Conservation (phyloP, 2,113 vertebrate genomes). For the Arizona elegans region DNA sequence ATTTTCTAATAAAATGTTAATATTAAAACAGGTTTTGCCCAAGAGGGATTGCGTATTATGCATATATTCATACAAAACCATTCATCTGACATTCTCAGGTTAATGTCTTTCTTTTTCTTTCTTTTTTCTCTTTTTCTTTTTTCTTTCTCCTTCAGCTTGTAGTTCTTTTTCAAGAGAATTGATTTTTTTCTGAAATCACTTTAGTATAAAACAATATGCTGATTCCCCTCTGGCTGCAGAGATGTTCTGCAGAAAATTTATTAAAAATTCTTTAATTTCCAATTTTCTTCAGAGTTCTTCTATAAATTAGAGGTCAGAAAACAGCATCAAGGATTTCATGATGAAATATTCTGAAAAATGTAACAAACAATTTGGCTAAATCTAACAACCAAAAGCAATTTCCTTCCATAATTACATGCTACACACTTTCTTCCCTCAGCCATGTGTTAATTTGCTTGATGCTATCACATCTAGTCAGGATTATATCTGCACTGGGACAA, state of each 20-base stretch:
- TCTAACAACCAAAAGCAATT: background rate
- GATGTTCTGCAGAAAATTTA: conserved; percentile 27
- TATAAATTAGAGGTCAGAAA: background rate
- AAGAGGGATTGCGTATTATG: background rate
- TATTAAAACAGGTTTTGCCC: background rate
- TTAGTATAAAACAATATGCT: accelerated
- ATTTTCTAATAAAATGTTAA: background rate
- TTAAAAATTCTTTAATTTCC: conserved; percentile 35
- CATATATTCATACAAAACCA: background rate
- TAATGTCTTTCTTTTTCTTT: background rate
- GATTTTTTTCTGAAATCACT: background rate
- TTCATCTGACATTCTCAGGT: no score
- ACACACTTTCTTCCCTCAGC: background rate
- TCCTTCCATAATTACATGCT: background rate
- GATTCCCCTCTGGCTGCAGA: background rate
- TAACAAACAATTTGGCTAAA: background rate
- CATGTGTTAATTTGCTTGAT: background rate
- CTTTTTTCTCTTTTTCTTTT: background rate
- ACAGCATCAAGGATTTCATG: conserved; percentile 37
- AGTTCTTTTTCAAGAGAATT: background rate
- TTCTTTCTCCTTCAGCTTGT: background rate
- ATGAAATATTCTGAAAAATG: conserved; percentile 55
- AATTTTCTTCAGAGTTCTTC: conserved; percentile 21
- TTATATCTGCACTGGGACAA: background rate
- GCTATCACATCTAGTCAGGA: background rate